These are phyloP conservation scores for Fragum sueziense DNA, from an alignment of 2,888 invertebrate genomes.

Conservation along the genomic window DNA sequence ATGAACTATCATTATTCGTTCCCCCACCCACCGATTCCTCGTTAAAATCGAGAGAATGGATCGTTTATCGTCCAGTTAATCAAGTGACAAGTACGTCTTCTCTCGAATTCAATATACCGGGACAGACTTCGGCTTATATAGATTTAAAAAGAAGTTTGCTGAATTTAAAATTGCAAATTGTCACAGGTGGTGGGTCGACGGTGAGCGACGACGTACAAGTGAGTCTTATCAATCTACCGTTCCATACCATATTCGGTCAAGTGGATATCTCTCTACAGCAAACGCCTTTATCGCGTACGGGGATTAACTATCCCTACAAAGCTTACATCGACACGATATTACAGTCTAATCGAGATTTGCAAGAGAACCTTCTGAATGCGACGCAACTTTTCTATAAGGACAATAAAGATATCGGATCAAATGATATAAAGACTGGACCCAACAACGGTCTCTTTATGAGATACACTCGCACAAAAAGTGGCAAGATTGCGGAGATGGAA, in stretches of 20 bases:
- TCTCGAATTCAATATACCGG: conserved; percentile 46
- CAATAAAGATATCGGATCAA: conserved; percentile 19
- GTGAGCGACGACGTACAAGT: not conserved
- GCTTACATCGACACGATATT: conserved; percentile 56
- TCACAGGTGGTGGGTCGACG: conserved; percentile 5
- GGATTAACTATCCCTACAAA: conserved; percentile 57
- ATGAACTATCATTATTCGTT: conserved; percentile 31
- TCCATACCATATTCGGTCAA: conserved; percentile 47
- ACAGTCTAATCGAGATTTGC: conserved; percentile 21
- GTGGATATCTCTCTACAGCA: conserved; percentile 44
- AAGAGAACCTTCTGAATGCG: not conserved
- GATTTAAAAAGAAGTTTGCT: conserved; percentile 45
- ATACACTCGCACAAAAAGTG: conserved; percentile 22
- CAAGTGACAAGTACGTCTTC: conserved; percentile 26
- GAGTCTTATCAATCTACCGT: conserved; percentile 25
- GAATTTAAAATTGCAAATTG: conserved; percentile 30
- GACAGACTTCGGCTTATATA: conserved; percentile 40
- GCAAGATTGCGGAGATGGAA: conserved; percentile 45
- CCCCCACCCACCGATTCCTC: conserved; percentile 27
- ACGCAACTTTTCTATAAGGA: conserved; percentile 50
- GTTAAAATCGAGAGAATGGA: conserved; percentile 32
- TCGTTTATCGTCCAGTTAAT: conserved; percentile 40
- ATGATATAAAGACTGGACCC: conserved; percentile 31
- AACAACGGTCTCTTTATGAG: conserved; percentile 41
- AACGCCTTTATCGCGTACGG: conserved; percentile 28